Evolutionary conservation across 2,888 invertebrate species (phyloP).

Genomic region (Meta bourneti): DNA sequence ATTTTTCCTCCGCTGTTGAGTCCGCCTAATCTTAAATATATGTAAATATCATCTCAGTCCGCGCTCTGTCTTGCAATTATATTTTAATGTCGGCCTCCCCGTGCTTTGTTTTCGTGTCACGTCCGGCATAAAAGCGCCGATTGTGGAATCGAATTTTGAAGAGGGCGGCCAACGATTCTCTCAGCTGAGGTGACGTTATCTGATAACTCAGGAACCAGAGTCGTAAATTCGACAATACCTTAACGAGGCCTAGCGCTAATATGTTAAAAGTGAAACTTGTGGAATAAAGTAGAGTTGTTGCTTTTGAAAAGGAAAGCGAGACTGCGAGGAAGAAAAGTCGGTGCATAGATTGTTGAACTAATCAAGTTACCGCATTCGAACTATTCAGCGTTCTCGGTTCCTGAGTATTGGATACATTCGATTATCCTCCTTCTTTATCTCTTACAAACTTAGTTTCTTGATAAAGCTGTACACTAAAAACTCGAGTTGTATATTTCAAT

Average conservation of each 20-base stretch:
- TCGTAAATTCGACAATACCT: background rate
- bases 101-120: conserved; percentile 47
- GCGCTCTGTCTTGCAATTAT: conserved; percentile 20
- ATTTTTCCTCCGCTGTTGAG: conserved; percentile 31
- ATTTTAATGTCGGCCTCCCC: conserved; percentile 17
- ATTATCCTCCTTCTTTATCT: background rate
- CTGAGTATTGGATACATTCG: background rate
- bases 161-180: conserved; percentile 1
- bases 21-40: conserved; percentile 64
- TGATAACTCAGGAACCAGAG: conserved; percentile 2
- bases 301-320: background rate
- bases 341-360: background rate
- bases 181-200: conserved; percentile 19
- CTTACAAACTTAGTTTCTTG: no score
- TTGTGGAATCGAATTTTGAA: conserved; percentile 30
- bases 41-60: conserved; percentile 52
- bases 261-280: background rate
- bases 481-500: no score
- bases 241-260: background rate
- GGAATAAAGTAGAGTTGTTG: no score
- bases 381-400: background rate
- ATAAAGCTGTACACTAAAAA: no score
- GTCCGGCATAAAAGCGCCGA: conserved; percentile 34
- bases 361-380: background rate
- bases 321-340: background rate